These are phyloP conservation scores for Lynx canadensis DNA, from an alignment of 2,113 vertebrate species.

Conservation along the genomic window DNA sequence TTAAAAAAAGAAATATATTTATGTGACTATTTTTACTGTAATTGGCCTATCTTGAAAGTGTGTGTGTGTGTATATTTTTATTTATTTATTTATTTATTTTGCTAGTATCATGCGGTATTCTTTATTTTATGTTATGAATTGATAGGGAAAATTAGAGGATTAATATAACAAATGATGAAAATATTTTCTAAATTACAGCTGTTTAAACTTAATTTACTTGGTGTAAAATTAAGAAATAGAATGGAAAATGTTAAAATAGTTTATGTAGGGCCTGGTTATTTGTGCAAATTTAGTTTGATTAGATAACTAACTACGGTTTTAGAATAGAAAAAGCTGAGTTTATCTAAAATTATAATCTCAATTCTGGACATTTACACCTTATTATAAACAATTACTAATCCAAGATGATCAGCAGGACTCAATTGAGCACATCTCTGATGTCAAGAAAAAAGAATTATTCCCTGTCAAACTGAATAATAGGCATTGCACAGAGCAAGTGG, in stretches of 20 bases:
- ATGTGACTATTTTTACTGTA: not conserved
- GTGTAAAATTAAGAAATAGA: not conserved
- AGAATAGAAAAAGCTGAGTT: not conserved
- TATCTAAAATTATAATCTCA: not conserved
- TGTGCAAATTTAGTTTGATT: not conserved
- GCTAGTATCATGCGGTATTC: not conserved
- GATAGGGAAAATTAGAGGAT: not conserved
- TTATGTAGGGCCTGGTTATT: not conserved
- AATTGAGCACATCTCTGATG: not conserved
- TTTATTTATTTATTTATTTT: not conserved
- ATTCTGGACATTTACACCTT: not conserved
- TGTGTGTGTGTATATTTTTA: no score
- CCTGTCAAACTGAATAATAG: not conserved
- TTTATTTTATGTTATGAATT: not conserved
- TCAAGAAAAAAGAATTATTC: constrained; percentile 16
- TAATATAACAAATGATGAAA: not conserved
- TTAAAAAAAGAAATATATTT: not conserved
- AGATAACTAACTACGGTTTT: not conserved
- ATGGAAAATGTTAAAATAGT: not conserved
- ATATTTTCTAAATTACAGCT: not conserved
- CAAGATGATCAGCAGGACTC: not conserved
- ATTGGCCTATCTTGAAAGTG: not conserved
- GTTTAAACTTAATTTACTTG: not conserved
- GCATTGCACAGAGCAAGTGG: not conserved
- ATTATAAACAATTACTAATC: not conserved